These are phyloP conservation scores for Tenodera sinensis DNA, from an alignment of 2,888 invertebrate species.

Conservation along the genomic window DNA sequence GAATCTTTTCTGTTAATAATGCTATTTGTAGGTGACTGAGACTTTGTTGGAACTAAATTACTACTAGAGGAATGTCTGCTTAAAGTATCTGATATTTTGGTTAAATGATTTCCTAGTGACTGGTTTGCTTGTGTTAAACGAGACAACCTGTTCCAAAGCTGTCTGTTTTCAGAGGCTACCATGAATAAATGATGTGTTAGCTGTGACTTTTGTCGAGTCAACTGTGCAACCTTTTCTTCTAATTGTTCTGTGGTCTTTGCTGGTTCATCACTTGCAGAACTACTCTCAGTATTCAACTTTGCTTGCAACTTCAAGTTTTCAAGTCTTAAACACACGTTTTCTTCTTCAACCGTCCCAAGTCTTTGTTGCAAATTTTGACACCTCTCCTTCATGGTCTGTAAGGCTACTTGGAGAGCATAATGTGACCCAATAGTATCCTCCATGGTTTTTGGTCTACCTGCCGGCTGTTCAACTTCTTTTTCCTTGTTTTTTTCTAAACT, in stretches of 20 bases:
- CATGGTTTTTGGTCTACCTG: background rate
- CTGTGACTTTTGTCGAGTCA: conserved; percentile 71
- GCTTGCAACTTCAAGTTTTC: background rate
- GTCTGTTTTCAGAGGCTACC: conserved; percentile 78
- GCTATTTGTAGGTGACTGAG: conserved; percentile 41
- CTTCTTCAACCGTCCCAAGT: conserved; percentile 66
- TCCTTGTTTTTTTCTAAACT: conserved; percentile 9
- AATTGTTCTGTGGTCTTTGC: background rate
- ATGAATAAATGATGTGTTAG: conserved; percentile 72
- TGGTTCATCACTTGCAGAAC: conserved; percentile 38
- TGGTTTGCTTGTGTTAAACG: conserved; percentile 59
- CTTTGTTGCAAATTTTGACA: conserved; percentile 72
- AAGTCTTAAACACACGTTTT: conserved; percentile 63
- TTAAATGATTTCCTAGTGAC: conserved; percentile 50
- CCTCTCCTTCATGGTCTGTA: conserved; percentile 78
- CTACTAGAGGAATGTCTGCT: conserved; percentile 42
- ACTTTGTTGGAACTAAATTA: background rate
- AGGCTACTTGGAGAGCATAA: conserved; percentile 51
- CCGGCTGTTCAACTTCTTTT: background rate
- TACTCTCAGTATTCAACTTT: conserved; percentile 39
- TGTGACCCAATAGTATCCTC: conserved; percentile 35
- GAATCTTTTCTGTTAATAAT: conserved; percentile 40
- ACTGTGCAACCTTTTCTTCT: conserved; percentile 59
- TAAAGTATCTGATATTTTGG: conserved; percentile 52
- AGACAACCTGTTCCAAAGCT: conserved; percentile 71